phyloP scores from a whole-genome alignment of 2,797 vertebrate genomes.

The Melopsittacus undulatus region DNA sequence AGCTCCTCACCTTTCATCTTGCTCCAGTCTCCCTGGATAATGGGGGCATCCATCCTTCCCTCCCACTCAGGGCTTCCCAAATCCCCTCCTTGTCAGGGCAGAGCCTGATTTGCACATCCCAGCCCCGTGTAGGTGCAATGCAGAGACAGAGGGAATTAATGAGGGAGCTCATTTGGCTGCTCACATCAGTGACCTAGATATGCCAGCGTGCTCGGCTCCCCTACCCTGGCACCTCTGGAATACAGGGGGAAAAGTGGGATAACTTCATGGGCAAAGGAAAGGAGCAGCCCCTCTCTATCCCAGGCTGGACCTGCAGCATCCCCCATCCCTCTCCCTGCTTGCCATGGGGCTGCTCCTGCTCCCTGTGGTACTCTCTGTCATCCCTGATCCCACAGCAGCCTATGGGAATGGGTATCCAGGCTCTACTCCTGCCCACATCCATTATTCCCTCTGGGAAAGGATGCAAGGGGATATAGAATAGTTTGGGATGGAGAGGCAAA shows the following conservation, averaged over 20 bases:
- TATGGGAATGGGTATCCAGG: not conserved
- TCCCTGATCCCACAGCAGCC: not conserved
- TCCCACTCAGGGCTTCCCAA: not conserved
- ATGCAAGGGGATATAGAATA: not conserved
- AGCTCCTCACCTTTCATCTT: not conserved
- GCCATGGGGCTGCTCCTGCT: not conserved
- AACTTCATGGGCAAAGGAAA: not conserved
- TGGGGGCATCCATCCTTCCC: not conserved
- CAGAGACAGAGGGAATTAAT: not conserved
- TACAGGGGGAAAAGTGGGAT: rapidly evolving
- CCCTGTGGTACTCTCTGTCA: not conserved
- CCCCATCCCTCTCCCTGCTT: not conserved
- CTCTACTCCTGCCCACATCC: not conserved
- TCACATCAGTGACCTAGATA: slow-evolving; percentile 12
- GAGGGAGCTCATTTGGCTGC: not conserved
- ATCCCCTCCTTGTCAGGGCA: not conserved
- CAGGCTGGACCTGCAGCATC: rapidly evolving
- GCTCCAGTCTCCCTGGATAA: not conserved
- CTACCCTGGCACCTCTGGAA: not conserved
- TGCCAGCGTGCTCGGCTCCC: not conserved
- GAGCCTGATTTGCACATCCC: not conserved
- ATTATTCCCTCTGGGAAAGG: too few relatives aligned
- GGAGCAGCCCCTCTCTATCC: not conserved
- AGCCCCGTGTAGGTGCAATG: not conserved
- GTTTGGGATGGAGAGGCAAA: not conserved